Evolutionary conservation across 2,888 invertebrate species (phyloP).

Genomic region (Rhagonycha fulva): DNA sequence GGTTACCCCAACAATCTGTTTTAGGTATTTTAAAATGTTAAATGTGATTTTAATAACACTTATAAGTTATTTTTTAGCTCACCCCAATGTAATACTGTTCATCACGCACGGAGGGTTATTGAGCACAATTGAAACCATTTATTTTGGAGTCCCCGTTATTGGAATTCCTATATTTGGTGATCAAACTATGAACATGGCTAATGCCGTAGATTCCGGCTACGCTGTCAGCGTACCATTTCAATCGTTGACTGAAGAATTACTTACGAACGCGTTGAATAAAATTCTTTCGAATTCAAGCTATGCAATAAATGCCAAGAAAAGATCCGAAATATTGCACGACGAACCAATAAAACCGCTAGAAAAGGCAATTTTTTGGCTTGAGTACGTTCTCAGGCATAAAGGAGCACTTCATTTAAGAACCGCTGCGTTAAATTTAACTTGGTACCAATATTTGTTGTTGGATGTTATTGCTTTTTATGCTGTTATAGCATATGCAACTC

Average conservation of each 20-base stretch:
- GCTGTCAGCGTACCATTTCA: constrained; percentile 49
- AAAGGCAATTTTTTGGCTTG: constrained; percentile 44
- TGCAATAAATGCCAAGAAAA: constrained; percentile 34
- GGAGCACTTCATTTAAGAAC: constrained; percentile 45
- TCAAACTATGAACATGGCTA: constrained; percentile 57
- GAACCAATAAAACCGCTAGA: constrained; percentile 42
- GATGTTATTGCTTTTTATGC: constrained; percentile 36
- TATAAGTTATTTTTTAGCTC: constrained; percentile 43
- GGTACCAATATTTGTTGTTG: constrained; percentile 41
- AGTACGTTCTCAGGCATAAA: constrained; percentile 43
- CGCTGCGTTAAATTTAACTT: constrained; percentile 37
- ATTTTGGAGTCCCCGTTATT: constrained; percentile 57
- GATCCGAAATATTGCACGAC: constrained; percentile 42
- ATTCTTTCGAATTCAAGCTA: constrained; percentile 44
- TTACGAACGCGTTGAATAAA: constrained; percentile 41
- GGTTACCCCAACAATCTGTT: constrained; percentile 54
- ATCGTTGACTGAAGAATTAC: constrained; percentile 45
- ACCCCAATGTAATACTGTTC: constrained; percentile 55
- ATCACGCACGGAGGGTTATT: constrained; percentile 58
- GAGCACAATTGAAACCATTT: constrained; percentile 57
- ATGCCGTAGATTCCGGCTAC: constrained; percentile 53
- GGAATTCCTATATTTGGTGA: constrained; percentile 60
- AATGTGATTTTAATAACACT: too few relatives aligned
- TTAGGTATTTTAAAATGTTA: constrained; percentile 20
- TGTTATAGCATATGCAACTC: neutral